phyloP scores from a whole-genome alignment of 2,113 vertebrate genomes.

The Theropithecus gelada region DNA sequence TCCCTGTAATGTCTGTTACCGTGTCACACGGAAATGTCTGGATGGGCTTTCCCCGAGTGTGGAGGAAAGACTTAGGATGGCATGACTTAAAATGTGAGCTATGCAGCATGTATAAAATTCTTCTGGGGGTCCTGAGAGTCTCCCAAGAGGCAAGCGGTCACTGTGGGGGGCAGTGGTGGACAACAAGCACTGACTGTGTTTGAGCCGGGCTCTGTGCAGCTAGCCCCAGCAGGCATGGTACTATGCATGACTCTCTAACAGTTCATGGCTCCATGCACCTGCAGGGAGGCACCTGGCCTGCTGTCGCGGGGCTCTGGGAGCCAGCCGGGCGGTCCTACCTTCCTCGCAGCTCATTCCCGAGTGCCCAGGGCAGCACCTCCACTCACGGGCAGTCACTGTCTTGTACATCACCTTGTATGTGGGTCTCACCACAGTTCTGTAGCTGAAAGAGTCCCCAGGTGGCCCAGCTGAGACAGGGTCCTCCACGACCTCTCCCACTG shows the following conservation, averaged over 20 bases:
- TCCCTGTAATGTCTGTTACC: too few relatives aligned
- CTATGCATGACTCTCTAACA: fast-evolving
- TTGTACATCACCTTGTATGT: slow-evolving; percentile 94
- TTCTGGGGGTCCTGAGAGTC: neutral
- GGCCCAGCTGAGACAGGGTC: neutral
- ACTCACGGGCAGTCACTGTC: slow-evolving; percentile 92
- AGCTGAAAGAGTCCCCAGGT: slow-evolving; percentile 84
- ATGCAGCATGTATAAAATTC: fast-evolving
- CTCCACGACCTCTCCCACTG: neutral
- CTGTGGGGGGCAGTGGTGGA: neutral
- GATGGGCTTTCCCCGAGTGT: neutral
- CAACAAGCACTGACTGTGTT: fast-evolving
- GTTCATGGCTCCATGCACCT: fast-evolving
- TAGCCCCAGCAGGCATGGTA: fast-evolving
- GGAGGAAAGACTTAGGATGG: neutral
- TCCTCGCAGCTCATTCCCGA: slow-evolving; percentile 89
- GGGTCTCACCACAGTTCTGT: slow-evolving; percentile 91
- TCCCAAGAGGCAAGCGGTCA: neutral
- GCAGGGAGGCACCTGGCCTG: neutral
- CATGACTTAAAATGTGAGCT: neutral
- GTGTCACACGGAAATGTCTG: neutral
- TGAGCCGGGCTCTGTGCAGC: neutral
- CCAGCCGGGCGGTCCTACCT: slow-evolving; percentile 83
- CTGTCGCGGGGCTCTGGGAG: neutral
- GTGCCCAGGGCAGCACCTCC: slow-evolving; percentile 95